Conservation (phyloP, 2,888 invertebrate genomes). For the Tuberolachnus salignus region DNA sequence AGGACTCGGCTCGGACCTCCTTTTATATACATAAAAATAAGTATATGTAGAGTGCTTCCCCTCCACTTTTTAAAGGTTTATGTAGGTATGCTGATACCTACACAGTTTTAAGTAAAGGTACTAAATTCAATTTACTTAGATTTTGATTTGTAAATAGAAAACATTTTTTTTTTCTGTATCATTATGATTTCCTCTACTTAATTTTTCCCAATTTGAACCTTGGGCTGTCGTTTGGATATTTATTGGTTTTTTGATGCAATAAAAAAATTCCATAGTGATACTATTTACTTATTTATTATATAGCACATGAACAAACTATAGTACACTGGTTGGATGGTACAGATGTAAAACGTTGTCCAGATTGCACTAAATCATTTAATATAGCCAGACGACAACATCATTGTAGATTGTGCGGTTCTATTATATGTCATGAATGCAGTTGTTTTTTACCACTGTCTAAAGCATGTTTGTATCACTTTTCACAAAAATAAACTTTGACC, state of each 20-base stretch:
- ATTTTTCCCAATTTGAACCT: too few species aligned
- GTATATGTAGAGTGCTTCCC: too few species aligned
- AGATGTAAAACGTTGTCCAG: conserved; percentile 87
- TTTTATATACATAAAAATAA: too few species aligned
- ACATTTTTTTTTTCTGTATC: too few species aligned
- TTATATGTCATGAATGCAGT: conserved; percentile 92
- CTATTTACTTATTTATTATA: conserved; percentile 56
- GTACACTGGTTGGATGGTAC: conserved; percentile 95
- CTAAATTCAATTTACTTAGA: too few species aligned
- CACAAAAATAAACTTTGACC: neutral
- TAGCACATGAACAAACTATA: conserved; percentile 70
- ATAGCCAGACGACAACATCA: conserved; percentile 91
- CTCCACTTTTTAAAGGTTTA: too few species aligned
- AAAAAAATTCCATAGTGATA: neutral
- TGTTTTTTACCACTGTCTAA: conserved; percentile 78
- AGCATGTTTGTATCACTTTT: conserved; percentile 71
- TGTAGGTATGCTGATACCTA: too few species aligned
- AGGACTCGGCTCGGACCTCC: too few species aligned
- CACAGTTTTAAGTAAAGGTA: too few species aligned
- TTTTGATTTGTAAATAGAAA: too few species aligned
- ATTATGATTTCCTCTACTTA: too few species aligned
- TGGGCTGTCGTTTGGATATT: neutral
- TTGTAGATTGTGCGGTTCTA: conserved; percentile 91
- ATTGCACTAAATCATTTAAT: conserved; percentile 87
- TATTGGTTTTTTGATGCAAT: neutral